Evolutionary conservation across 2,888 invertebrate genomes (phyloP).

Genomic region (Lochmaea capreae): DNA sequence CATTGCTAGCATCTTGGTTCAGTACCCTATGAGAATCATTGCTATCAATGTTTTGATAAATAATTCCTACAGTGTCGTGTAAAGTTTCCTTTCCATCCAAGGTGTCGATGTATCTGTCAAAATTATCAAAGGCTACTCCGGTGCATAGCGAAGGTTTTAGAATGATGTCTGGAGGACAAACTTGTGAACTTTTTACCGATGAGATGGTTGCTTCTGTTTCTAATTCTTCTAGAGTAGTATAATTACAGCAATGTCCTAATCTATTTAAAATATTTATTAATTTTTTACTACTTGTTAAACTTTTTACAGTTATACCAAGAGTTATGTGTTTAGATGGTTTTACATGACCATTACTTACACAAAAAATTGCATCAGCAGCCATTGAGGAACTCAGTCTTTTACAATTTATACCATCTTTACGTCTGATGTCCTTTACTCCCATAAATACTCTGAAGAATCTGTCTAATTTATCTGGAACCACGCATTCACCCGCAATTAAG

Average conservation of each 20-base stretch:
- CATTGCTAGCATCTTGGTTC: slow-evolving; percentile 10
- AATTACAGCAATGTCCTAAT: slow-evolving; percentile 39
- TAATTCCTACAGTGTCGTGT: slow-evolving; percentile 46
- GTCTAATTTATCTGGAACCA: slow-evolving; percentile 9
- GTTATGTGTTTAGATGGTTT: slow-evolving; percentile 40
- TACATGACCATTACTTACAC: slow-evolving; percentile 47
- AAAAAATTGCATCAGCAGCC: slow-evolving; percentile 43
- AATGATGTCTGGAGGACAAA: slow-evolving; percentile 45
- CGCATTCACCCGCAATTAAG: slow-evolving; percentile 9
- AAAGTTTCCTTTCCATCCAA: slow-evolving; percentile 46
- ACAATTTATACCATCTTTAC: slow-evolving; percentile 5
- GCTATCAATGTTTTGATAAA: slow-evolving; percentile 43
- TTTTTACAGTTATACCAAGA: slow-evolving; percentile 35
- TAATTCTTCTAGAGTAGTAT: slow-evolving; percentile 35
- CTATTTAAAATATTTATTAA: slow-evolving; percentile 39
- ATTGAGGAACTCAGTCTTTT: slow-evolving; percentile 15
- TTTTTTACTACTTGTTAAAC: slow-evolving; percentile 40
- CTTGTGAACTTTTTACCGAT: slow-evolving; percentile 16
- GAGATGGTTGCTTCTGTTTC: slow-evolving; percentile 40
- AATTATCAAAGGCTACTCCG: slow-evolving; percentile 49
- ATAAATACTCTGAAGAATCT: not conserved
- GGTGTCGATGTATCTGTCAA: slow-evolving; percentile 48
- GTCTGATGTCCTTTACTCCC: not conserved
- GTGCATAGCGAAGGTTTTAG: slow-evolving; percentile 44
- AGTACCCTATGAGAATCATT: slow-evolving; percentile 8